These are phyloP conservation scores for Tridacna crocea DNA, from an alignment of 2,888 invertebrate species.

Conservation along the genomic window DNA sequence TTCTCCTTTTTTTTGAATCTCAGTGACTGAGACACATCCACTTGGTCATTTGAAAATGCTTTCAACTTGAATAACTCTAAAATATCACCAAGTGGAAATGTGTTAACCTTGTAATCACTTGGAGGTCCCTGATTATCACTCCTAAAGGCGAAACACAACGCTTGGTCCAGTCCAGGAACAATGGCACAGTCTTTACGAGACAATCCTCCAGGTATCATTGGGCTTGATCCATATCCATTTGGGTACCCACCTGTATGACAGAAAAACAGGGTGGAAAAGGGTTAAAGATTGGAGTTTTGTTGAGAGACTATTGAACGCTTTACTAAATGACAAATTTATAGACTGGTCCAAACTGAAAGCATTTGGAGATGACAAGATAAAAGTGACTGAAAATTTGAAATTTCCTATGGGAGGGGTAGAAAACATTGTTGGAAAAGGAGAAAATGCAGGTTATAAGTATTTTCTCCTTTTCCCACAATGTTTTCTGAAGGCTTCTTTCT, in stretches of 20 bases:
- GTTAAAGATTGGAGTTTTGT: no score
- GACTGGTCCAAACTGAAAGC: no score
- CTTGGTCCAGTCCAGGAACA: conserved; percentile 73
- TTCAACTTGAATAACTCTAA: no score
- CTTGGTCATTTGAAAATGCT: no score
- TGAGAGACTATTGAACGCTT: background rate
- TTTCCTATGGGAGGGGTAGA: background rate
- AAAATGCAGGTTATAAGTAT: no score
- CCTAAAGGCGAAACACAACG: conserved; percentile 80
- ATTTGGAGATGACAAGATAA: no score
- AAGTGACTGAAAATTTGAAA: no score
- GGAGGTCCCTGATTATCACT: conserved; percentile 81
- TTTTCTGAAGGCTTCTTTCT: no score
- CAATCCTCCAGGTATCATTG: conserved; percentile 76
- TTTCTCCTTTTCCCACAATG: no score
- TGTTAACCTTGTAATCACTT: conserved; percentile 49
- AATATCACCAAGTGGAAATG: background rate
- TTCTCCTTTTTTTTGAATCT: background rate
- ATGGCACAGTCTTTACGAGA: conserved; percentile 76
- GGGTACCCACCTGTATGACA: conserved; percentile 78
- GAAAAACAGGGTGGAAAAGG: background rate
- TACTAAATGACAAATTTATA: no score
- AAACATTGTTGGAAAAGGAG: background rate
- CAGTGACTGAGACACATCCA: no score
- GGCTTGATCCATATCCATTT: conserved; percentile 73